Percentiles rank a stretch among this genome's conserved stretches.
Evolutionary conservation across 2,113 vertebrate species (phyloP).

Genomic region (Lepus europaeus): DNA sequence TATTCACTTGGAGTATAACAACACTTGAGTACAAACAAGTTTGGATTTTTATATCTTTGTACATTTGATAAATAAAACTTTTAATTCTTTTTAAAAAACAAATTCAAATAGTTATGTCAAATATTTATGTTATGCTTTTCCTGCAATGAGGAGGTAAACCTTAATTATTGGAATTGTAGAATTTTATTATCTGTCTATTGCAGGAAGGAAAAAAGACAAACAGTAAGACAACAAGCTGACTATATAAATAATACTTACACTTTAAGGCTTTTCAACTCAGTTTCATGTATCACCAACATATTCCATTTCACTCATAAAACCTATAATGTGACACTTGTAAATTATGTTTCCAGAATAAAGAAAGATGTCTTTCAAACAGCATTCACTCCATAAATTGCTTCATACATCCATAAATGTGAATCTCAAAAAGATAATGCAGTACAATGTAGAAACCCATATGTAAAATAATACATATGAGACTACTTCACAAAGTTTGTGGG

Average conservation of each 20-base stretch:
- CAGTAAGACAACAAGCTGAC: neutral
- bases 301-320: neutral
- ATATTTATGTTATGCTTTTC: neutral
- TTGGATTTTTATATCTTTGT: conserved; percentile 4
- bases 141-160: neutral
- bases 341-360: neutral
- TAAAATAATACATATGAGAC: neutral
- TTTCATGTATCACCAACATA: neutral
- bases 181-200: neutral
- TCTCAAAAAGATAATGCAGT: neutral
- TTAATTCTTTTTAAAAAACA: neutral
- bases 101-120: neutral
- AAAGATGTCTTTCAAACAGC: neutral
- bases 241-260: neutral
- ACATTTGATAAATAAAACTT: neutral
- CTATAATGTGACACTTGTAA: neutral
- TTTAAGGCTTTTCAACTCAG: neutral
- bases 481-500: no score
- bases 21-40: neutral
- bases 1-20: neutral
- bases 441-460: neutral
- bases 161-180: neutral
- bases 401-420: neutral
- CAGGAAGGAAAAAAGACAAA: neutral
- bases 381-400: neutral